Evolutionary conservation across 2,888 invertebrate genomes (phyloP).

Genomic region (Kuschelorhynchus macadamiae): DNA sequence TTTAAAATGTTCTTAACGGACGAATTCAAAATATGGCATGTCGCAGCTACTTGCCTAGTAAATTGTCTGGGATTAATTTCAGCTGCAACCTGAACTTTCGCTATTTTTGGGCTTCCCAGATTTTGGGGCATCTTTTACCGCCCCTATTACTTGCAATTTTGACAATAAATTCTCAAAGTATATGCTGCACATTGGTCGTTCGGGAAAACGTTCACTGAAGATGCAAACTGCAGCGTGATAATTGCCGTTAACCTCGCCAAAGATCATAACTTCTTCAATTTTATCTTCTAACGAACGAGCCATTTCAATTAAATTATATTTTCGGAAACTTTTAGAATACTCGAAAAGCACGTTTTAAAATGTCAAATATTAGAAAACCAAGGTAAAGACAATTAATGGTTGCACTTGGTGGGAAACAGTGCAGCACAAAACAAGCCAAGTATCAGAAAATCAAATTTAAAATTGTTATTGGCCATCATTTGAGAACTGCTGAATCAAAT

Average conservation of each 20-base stretch:
- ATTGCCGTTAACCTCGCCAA: constrained; percentile 2
- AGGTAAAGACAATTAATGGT: no score
- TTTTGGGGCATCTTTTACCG: neutral
- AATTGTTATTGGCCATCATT: neutral
- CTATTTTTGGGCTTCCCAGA: neutral
- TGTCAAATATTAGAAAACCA: neutral
- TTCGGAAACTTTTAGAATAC: neutral
- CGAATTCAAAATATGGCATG: neutral
- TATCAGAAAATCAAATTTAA: neutral
- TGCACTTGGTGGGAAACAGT: neutral
- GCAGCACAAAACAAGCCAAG: neutral
- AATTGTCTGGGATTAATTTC: neutral
- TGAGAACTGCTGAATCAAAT: neutral
- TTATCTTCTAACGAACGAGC: neutral
- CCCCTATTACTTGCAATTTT: neutral
- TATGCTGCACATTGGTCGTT: constrained; percentile 5
- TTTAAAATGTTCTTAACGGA: neutral
- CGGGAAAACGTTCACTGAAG: constrained; percentile 7
- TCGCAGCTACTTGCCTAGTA: neutral
- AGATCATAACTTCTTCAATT: neutral
- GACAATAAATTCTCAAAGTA: neutral
- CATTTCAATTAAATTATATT: neutral
- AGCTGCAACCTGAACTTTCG: neutral
- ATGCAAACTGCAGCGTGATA: constrained; percentile 3
- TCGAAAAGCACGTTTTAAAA: neutral